Base-by-base conservation (phyloP, 2,113 vertebrate genomes). In the Aptenodytes patagonicus region DNA sequence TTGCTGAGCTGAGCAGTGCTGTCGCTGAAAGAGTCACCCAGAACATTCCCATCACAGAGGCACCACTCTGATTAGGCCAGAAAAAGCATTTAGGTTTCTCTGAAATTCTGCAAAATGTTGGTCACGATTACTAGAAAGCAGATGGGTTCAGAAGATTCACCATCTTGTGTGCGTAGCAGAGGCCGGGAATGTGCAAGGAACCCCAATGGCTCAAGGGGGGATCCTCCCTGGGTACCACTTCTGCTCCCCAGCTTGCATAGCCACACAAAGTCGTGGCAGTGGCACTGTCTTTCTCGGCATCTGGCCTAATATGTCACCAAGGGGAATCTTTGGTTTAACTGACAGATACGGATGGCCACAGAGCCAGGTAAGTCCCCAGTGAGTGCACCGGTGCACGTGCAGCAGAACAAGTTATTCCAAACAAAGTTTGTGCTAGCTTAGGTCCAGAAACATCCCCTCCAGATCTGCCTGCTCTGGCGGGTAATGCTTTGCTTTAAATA, bases 401-500 rank as follows among this genome's bases (percentile, higher is more conserved):
- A 69, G 82, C 51, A 54, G 78, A 65, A 73, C 19, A 60, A 62
- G 26, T 69, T 25, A 57, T 57, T 83, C 24, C 58, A 60, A 61
- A 55, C 7, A 26, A 62, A 87, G 26, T 60, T 90, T 69, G 57
- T 83, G 66, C 72, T 47, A 57, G 24, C 57, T 38, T 49, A 1
- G 7, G 11, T 47, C 73, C 66, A 66, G 76, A 73, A 93, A 81
- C 1, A 2, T 73, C 55, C 83, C 40, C 79, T 80, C 52, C 46
- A 73, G 79, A 77, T 44, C 40, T 80, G 85, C 54, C 80, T 83
- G 83, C 36, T 77, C 58, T 36, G 17, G 32, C 0, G 7, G 49
- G 28, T 88, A 77, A 69, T 19, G 68, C 76, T 90, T 92, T 42
- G 52, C 71, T 86, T 83, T 95, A 86, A 95, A 83, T 89, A 80